These are phyloP conservation scores for Phrynocephalus forsythii DNA, from an alignment of 2,797 vertebrate genomes.

Conservation along the genomic window DNA sequence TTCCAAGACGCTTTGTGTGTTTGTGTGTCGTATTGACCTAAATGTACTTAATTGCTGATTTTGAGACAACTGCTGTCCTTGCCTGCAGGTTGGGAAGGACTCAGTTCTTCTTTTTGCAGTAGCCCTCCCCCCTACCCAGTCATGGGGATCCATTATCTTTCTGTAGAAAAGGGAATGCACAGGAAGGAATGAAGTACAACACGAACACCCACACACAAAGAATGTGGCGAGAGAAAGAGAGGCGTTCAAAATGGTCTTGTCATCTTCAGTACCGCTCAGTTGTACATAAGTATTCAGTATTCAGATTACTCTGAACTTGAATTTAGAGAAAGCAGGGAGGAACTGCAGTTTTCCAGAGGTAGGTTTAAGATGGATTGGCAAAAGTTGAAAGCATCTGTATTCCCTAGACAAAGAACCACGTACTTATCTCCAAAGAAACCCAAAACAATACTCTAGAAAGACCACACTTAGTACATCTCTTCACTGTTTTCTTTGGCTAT, in stretches of 20 bases:
- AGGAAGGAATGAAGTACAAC: neutral
- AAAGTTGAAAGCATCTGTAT: neutral
- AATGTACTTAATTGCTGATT: neutral
- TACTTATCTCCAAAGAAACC: neutral
- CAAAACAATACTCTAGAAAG: neutral
- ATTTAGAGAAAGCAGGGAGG: neutral
- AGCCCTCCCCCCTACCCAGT: neutral
- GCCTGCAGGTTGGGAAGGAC: neutral
- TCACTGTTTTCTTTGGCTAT: constrained; percentile 1
- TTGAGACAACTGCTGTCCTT: neutral
- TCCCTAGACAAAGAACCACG: neutral
- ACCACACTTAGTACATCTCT: neutral
- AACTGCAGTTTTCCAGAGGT: neutral
- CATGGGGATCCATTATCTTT: neutral
- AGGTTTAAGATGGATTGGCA: neutral
- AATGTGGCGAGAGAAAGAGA: too few species aligned
- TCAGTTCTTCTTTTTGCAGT: neutral
- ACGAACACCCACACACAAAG: too few species aligned
- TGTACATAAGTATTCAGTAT: too few species aligned
- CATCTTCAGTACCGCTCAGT: too few species aligned
- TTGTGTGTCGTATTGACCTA: too few species aligned
- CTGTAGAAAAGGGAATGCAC: neutral
- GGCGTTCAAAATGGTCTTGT: neutral
- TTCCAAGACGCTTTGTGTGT: neutral
- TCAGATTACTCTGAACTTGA: neutral